Conservation (phyloP, 2,113 vertebrate genomes). For the Albula glossodonta region DNA sequence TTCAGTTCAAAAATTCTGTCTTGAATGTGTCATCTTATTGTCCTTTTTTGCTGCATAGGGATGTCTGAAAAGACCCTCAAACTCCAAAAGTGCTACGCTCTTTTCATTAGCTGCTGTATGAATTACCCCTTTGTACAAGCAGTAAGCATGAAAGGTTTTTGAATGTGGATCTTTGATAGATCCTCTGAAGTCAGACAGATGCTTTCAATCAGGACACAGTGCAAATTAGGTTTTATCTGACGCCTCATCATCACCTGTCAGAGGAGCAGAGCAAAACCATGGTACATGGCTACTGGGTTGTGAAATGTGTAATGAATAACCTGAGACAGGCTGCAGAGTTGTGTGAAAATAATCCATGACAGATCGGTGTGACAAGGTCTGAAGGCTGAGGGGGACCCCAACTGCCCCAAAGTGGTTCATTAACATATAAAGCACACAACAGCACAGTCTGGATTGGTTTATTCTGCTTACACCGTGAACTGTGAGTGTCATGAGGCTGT, state of each 20-base stretch:
- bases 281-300: neutral
- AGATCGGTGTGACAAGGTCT: too few species aligned
- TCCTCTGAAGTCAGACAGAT: constrained; percentile 10
- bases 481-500: too few species aligned
- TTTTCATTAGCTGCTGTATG: constrained; percentile 33
- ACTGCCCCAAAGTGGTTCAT: too few species aligned
- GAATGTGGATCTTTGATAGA: constrained; percentile 11
- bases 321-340: neutral
- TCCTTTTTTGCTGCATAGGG: constrained; percentile 19
- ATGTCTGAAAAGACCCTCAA: constrained; percentile 29
- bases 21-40: neutral
- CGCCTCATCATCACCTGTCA: neutral
- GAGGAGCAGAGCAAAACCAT: neutral
- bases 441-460: too few species aligned
- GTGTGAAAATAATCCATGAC: too few species aligned
- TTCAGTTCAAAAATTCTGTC: constrained; percentile 7
- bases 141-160: constrained; percentile 26
- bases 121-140: constrained; percentile 32
- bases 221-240: constrained; percentile 30
- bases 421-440: neutral
- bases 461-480: too few species aligned
- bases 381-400: too few species aligned
- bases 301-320: neutral
- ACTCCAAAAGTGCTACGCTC: constrained; percentile 27
- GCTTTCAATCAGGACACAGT: constrained; percentile 27